Base-by-base conservation (phyloP, 2,888 invertebrate genomes). In the Agrochola lota region DNA sequence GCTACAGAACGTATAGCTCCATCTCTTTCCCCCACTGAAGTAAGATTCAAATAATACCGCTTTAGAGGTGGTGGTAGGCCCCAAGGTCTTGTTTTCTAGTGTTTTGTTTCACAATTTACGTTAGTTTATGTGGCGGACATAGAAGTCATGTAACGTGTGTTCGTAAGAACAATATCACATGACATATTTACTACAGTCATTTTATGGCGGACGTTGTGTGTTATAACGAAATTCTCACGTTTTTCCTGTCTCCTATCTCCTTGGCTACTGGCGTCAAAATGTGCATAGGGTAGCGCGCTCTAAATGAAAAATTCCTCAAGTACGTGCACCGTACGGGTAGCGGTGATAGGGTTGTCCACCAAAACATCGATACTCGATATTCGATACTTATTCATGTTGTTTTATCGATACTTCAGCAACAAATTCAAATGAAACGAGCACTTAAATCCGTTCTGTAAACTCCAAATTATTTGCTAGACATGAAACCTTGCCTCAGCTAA, bases 231-330 rank as follows among this genome's bases (percentile, higher is more conserved):
- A 88, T 83, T 87, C 67, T 74, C 71, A 15, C 71, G 85, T 87
- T 85, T 86, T 85, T 71, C 84, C 66, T 74, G 57, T 83, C 72
- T 77, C 71, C 52, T 73, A 40, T 63, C 49, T 73, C 17, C 71
- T 78, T 79, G 67, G 71, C 55, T 78, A 77, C 71, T 81, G 63
- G 66, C 86, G 55, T 81, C 78, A 82, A 85, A 87, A 91, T 90
- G 90, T 92, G 92, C 93, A 92, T 91, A 90, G 90, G 90, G 90
- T 88, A 86, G 88, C 90, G 85, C 86, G 83, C 81, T 90, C 91
- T 91, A 94, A 95, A 95, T 95, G 94, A 95, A 91, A 95, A 95
- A 95, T 95, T 94, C 95, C 92, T 92, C 77, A 85, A 89, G 91
- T 91, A 92, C 92, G 91, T 92, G 93, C 89, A 88, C 81, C 83